Evolutionary conservation across 2,113 vertebrate species (phyloP).

Genomic region (Poecilia latipinna): DNA sequence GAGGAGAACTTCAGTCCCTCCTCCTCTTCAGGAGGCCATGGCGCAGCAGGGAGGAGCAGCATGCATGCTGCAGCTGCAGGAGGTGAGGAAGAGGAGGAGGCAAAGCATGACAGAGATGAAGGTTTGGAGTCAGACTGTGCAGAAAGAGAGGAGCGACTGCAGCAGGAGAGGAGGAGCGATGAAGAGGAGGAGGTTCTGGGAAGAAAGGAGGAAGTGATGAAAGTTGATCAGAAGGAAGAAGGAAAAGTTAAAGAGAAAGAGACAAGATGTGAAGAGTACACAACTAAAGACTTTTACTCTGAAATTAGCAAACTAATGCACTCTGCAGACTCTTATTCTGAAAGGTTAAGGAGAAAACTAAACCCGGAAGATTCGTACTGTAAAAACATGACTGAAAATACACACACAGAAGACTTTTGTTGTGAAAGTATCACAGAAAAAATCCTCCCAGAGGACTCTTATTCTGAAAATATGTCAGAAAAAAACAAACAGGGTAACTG

Average conservation of each 20-base stretch:
- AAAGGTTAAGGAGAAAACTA: not conserved
- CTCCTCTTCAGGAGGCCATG: slow-evolving; percentile 18
- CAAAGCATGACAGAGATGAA: not conserved
- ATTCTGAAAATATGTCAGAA: not conserved
- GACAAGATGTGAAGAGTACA: not conserved
- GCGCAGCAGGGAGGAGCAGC: not conserved
- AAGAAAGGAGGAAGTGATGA: slow-evolving; percentile 25
- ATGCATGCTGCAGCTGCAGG: not conserved
- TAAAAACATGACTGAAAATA: not conserved
- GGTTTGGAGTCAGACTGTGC: not conserved
- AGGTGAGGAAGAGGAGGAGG: not conserved
- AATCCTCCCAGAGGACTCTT: not conserved
- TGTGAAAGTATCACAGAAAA: not conserved
- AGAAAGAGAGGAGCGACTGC: not conserved
- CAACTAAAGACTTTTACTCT: not conserved
- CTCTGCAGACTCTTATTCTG: not conserved
- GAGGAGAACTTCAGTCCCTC: slow-evolving; percentile 55
- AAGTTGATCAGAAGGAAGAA: not conserved
- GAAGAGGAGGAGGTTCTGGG: slow-evolving; percentile 38
- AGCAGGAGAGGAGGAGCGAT: not conserved
- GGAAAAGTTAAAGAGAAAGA: not conserved
- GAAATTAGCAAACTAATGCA: not conserved
- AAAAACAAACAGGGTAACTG: not conserved
- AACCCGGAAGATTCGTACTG: not conserved
- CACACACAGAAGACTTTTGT: not conserved